Conservation (phyloP, 1,140 invertebrate genomes). For the Zeugodacus cucurbitae region DNA sequence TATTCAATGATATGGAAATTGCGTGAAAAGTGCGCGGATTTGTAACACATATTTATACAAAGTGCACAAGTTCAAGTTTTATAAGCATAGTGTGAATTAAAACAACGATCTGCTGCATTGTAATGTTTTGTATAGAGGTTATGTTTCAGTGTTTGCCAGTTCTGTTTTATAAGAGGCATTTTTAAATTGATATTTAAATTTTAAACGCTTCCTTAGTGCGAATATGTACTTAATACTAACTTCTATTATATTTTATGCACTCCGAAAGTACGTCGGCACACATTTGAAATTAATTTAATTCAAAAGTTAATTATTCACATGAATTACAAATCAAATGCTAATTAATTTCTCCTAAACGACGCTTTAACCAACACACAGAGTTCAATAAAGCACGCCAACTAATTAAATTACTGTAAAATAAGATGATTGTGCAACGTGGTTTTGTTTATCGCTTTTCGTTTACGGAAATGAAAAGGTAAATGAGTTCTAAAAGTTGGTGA, state of each 20-base stretch:
- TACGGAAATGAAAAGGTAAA: background rate
- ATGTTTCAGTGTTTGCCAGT: too few species aligned
- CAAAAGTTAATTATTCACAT: background rate
- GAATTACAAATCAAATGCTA: conserved; percentile 5
- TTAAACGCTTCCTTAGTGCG: too few species aligned
- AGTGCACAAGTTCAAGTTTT: too few species aligned
- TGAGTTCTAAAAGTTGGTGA: too few species aligned
- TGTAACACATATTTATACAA: too few species aligned
- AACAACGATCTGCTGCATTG: too few species aligned
- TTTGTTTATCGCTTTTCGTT: background rate
- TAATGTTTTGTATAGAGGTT: too few species aligned
- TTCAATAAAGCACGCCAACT: background rate
- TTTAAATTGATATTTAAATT: background rate
- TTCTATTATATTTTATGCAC: background rate
- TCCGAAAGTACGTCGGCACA: background rate
- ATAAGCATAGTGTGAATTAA: too few species aligned
- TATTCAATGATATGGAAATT: too few species aligned
- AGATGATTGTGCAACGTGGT: background rate
- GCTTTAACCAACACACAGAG: background rate
- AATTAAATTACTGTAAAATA: background rate
- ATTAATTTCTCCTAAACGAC: background rate
- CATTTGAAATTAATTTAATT: background rate
- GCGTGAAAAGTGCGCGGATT: too few species aligned
- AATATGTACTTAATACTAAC: too few species aligned
- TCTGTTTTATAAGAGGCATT: background rate